phyloP scores from a whole-genome alignment of 2,888 invertebrate species.

The Neoaliturus tenellus region DNA sequence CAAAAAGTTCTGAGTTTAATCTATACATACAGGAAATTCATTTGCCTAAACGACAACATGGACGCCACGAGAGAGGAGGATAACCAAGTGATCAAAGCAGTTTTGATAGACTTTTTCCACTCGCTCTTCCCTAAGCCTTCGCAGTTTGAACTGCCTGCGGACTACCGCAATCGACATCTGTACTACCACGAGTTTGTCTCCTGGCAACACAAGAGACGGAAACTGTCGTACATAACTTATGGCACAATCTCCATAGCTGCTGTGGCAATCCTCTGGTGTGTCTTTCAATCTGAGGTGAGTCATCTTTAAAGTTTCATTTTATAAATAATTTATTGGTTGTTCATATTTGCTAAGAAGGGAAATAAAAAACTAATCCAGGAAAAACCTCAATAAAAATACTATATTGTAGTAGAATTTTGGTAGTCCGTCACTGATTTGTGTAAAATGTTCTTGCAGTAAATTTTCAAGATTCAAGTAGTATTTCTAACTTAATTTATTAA shows the following conservation, averaged over 20 bases:
- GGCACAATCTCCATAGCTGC: not conserved
- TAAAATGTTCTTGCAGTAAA: too few relatives aligned
- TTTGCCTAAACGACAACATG: slow-evolving; percentile 88
- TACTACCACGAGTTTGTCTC: slow-evolving; percentile 57
- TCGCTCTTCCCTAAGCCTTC: slow-evolving; percentile 83
- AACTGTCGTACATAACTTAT: not conserved
- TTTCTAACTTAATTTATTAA: too few relatives aligned
- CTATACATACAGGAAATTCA: slow-evolving; percentile 85
- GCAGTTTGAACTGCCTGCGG: slow-evolving; percentile 82
- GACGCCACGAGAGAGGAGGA: slow-evolving; percentile 77
- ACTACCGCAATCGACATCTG: slow-evolving; percentile 81
- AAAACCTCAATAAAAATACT: too few relatives aligned
- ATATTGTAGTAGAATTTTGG: too few relatives aligned
- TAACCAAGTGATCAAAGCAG: slow-evolving; percentile 80
- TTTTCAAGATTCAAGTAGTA: too few relatives aligned
- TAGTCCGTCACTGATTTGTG: too few relatives aligned
- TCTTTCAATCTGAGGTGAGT: slow-evolving; percentile 32
- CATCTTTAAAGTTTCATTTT: too few relatives aligned
- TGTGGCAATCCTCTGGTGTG: not conserved
- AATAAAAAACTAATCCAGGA: too few relatives aligned
- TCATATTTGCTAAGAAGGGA: too few relatives aligned
- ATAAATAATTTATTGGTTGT: too few relatives aligned
- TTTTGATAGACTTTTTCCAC: slow-evolving; percentile 85
- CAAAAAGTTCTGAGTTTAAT: too few relatives aligned
- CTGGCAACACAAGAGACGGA: slow-evolving; percentile 52